A percentile compares a stretch with the other conserved stretches of the same genome.
Evolutionary conservation across 2,888 invertebrate genomes (phyloP).

Genomic region (Drosophila lacicola): DNA sequence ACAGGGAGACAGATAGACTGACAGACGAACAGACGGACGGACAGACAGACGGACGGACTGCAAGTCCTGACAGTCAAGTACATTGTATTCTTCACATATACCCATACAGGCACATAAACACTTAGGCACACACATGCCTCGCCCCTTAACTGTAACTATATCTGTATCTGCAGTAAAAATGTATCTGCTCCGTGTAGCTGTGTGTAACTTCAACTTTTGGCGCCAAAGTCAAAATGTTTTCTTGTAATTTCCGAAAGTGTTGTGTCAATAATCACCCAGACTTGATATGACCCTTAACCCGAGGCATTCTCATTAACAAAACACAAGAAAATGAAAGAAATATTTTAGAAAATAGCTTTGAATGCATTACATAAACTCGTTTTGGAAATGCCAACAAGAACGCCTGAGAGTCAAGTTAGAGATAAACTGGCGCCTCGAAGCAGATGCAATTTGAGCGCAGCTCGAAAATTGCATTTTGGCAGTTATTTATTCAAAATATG

Average conservation of each 20-base stretch:
- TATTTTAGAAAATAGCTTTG: neutral
- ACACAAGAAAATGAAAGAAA: conserved; percentile 1
- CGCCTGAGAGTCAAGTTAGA: too few relatives aligned
- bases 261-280: conserved; percentile 70
- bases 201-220: conserved; percentile 39
- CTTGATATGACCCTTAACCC: conserved; percentile 20
- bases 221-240: conserved; percentile 66
- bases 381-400: neutral
- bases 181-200: conserved; percentile 14
- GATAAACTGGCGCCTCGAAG: too few relatives aligned
- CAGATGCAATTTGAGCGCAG: too few relatives aligned
- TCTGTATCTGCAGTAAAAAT: conserved; percentile 19
- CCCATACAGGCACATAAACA: conserved; percentile 12
- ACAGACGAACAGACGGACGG: neutral
- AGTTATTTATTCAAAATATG: too few relatives aligned
- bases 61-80: conserved; percentile 33
- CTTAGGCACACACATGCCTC: neutral
- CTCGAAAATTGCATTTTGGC: too few relatives aligned
- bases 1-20: neutral
- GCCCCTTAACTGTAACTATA: conserved; percentile 24
- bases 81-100: conserved; percentile 15
- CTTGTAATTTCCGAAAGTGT: conserved; percentile 81
- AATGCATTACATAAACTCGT: neutral
- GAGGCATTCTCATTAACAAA: conserved; percentile 14
- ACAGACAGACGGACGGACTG: conserved; percentile 1